These are phyloP conservation scores for Staurois parvus DNA, from an alignment of 2,797 vertebrate genomes.

Conservation along the genomic window DNA sequence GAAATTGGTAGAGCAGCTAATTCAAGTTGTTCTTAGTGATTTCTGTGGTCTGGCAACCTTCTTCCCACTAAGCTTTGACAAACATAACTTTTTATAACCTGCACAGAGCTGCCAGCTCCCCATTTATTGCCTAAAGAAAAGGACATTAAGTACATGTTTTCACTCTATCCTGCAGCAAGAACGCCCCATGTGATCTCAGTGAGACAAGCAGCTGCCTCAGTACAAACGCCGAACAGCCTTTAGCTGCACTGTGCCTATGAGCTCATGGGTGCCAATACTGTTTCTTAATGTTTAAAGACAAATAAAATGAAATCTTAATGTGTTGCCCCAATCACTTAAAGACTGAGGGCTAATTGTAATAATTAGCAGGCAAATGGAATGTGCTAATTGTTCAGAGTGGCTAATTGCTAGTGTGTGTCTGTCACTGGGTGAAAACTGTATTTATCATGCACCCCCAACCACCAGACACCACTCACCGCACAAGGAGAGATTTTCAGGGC, in stretches of 20 bases:
- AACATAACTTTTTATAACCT: background rate
- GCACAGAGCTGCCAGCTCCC: background rate
- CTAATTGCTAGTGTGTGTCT: constrained; percentile 56
- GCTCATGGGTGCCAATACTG: constrained; percentile 26
- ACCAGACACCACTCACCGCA: constrained; percentile 26
- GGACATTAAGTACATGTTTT: background rate
- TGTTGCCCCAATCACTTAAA: constrained; percentile 52
- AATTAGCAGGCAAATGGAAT: constrained; percentile 48
- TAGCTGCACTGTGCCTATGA: background rate
- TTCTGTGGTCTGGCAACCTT: background rate
- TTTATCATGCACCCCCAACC: constrained; percentile 46
- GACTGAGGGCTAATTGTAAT: constrained; percentile 53
- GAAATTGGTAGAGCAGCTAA: constrained; percentile 1
- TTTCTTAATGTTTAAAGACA: constrained; percentile 36
- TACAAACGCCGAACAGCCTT: background rate
- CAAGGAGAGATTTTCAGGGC: constrained; percentile 24
- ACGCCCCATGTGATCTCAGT: background rate
- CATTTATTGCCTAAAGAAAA: constrained; percentile 9
- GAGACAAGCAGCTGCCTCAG: background rate
- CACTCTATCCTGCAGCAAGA: background rate
- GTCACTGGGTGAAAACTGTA: constrained; percentile 50
- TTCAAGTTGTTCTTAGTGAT: constrained; percentile 6
- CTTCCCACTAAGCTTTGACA: background rate
- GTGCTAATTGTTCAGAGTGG: constrained; percentile 58
- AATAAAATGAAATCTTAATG: constrained; percentile 49